phyloP scores from a whole-genome alignment of 2,797 vertebrate species.

The Cebuella pygmaea region DNA sequence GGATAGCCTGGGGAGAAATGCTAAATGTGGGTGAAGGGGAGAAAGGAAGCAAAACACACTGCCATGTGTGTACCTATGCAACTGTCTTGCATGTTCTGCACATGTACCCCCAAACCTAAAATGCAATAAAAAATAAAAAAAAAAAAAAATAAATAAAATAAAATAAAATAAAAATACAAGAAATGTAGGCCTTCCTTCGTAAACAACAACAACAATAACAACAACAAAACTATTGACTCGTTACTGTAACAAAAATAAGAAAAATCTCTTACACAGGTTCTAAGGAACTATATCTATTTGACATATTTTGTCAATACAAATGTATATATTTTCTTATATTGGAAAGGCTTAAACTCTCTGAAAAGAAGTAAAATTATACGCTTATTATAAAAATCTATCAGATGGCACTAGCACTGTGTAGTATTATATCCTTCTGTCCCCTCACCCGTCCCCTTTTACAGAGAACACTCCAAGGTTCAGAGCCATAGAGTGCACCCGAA shows the following conservation, averaged over 20 bases:
- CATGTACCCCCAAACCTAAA: too few species aligned
- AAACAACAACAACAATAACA: not conserved
- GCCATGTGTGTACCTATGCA: too few species aligned
- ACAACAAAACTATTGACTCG: not conserved
- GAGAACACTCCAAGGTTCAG: not conserved
- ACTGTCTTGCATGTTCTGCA: too few species aligned
- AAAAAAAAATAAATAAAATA: too few species aligned
- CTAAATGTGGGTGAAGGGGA: too few species aligned
- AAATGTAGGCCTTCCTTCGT: not conserved
- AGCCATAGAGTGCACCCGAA: not conserved
- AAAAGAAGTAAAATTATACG: not conserved
- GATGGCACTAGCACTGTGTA: not conserved
- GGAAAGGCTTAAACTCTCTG: not conserved
- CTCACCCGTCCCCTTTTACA: not conserved
- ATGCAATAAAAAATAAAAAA: too few species aligned
- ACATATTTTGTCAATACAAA: not conserved
- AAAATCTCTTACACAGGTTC: not conserved
- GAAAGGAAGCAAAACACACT: too few species aligned
- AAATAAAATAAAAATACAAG: not conserved
- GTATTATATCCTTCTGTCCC: not conserved
- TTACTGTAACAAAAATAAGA: slow-evolving; percentile 15
- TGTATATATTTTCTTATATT: not conserved
- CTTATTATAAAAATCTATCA: not conserved
- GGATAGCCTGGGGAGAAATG: too few species aligned
- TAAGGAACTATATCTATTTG: not conserved